Conservation (phyloP, 2,113 vertebrate species). For the Oxyura jamaicensis region DNA sequence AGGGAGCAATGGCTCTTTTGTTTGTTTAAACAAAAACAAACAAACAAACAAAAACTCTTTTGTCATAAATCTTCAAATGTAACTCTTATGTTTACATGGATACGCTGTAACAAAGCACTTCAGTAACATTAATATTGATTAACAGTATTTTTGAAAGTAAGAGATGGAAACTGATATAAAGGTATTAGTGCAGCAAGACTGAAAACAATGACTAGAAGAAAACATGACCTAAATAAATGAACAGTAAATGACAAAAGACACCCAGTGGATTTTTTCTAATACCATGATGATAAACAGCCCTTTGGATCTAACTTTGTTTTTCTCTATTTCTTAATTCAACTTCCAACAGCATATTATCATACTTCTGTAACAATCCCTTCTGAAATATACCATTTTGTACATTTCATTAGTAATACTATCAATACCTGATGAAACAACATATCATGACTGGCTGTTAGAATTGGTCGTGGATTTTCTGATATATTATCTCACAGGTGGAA, state of each 20-base stretch:
- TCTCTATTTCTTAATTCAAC: background rate
- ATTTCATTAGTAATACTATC: slow-evolving; percentile 4
- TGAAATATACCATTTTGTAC: slow-evolving; percentile 7
- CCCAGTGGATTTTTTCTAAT: background rate
- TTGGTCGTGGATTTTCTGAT: background rate
- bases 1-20: slow-evolving; percentile 1
- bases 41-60: background rate
- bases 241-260: slow-evolving; percentile 19
- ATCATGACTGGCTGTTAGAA: slow-evolving; percentile 6
- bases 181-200: slow-evolving; percentile 11
- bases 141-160: slow-evolving; percentile 22
- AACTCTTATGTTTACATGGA: background rate
- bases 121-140: slow-evolving; percentile 1
- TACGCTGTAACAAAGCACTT: background rate
- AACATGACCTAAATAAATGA: background rate
- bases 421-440: background rate
- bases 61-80: background rate
- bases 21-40: background rate
- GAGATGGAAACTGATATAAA: background rate
- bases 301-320: background rate
- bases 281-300: background rate
- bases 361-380: background rate
- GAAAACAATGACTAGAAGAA: background rate
- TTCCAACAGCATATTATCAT: background rate
- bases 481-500: background rate